Evolutionary conservation across 1,140 invertebrate species (phyloP).

Genomic region (Laupala kohalensis): DNA sequence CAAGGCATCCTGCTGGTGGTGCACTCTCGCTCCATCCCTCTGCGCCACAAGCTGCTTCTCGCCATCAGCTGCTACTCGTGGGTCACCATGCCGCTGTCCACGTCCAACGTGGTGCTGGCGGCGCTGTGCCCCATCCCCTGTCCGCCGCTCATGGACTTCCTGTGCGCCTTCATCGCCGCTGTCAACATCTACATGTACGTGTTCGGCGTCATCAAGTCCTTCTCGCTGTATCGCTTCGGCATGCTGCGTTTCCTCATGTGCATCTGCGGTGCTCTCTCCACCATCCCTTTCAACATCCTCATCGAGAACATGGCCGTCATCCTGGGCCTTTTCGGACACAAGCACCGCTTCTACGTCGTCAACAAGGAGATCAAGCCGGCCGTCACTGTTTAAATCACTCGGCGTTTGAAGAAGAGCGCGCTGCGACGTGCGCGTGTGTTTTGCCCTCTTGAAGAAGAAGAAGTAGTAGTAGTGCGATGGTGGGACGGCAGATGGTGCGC

Average conservation of each 20-base stretch:
- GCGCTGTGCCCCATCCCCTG: conserved; percentile 77
- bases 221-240: conserved; percentile 76
- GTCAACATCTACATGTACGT: conserved; percentile 94
- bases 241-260: conserved; percentile 63
- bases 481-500: no score
- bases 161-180: conserved; percentile 77
- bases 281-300: conserved; percentile 81
- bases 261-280: conserved; percentile 69
- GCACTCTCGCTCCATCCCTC: conserved; percentile 73
- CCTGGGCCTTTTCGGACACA: conserved; percentile 82
- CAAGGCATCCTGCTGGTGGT: conserved; percentile 92
- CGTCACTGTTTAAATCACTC: conserved; percentile 43
- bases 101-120: conserved; percentile 76
- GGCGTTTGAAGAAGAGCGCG: no score
- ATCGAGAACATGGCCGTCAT: conserved; percentile 90
- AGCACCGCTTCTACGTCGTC: conserved; percentile 91
- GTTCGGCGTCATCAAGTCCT: conserved; percentile 91
- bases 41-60: conserved; percentile 69
- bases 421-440: no score
- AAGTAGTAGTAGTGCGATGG: no score
- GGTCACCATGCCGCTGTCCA: conserved; percentile 85
- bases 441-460: no score
- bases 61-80: conserved; percentile 87
- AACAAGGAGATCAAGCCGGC: conserved; percentile 68
- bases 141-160: conserved; percentile 63